Evolutionary conservation across 2,888 invertebrate genomes (phyloP).

Genomic region (Omphaloscelis lunosa): DNA sequence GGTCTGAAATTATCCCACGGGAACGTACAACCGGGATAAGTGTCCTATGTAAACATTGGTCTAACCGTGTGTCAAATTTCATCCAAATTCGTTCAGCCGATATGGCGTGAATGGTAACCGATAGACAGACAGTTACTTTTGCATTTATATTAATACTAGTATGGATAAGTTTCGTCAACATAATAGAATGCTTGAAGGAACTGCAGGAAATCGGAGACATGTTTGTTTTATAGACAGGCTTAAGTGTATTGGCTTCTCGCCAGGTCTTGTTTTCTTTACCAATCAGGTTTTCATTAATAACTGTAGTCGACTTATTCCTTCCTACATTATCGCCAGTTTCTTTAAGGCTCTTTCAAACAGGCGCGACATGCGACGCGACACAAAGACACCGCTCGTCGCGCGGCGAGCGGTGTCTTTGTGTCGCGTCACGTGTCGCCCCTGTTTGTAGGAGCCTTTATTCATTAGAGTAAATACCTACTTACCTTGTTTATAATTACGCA

Average conservation of each 20-base stretch:
- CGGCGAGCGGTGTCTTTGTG: no score
- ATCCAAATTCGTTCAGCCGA: background rate
- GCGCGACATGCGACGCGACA: no score
- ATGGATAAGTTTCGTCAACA: background rate
- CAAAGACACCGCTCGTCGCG: no score
- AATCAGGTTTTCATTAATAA: conserved; percentile 2
- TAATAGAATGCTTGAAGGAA: background rate
- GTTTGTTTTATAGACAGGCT: background rate
- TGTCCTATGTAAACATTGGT: no score
- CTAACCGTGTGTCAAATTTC: background rate
- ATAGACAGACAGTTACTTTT: background rate
- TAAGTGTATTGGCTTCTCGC: background rate
- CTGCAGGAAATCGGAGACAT: background rate
- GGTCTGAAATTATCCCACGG: background rate
- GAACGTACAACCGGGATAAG: background rate
- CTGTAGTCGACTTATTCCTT: background rate
- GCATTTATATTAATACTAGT: background rate
- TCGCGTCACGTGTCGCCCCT: no score
- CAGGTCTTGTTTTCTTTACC: background rate
- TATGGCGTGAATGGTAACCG: background rate
- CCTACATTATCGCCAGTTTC: background rate
- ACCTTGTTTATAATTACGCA: background rate
- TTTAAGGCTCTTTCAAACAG: no score
- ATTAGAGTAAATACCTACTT: no score
- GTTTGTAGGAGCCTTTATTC: no score